Base-by-base conservation (phyloP, 1,140 invertebrate genomes). In the Drosophila nasuta region DNA sequence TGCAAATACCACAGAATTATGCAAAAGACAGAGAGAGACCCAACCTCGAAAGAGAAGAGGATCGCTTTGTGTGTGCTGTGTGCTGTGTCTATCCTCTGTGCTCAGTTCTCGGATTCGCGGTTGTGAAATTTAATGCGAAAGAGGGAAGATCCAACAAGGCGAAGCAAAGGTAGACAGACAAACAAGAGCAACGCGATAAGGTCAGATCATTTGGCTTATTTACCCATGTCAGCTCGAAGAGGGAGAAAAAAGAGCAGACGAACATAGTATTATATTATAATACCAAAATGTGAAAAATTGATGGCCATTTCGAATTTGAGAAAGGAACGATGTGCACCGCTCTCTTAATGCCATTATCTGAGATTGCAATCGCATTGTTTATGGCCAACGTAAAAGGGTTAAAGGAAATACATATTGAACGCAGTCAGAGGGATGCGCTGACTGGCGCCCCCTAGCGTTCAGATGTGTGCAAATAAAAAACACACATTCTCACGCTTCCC, bases 321-420 rank as follows among this genome's bases (percentile, higher is more conserved):
- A 7, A 38, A 54, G 48, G 10, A 48, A n/a, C 38, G 65, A 17
- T 49, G 15, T 25, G 35, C 63, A 2, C 74, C 30, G 30, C 38
- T 30, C 79, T 76, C 45, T 38, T 56, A 74, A 82, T 69, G 66
- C 67, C 48, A 1, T 49, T 49, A 87, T 82, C 76, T 67, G 52
- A 68, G 80, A 88, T 88, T 49, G 86, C 86, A 88, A 86, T 88
- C 83, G 67, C 75, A 87, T 86, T 86, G 79, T 86, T 82, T 79
- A 82, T 87, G 82, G 67, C 59, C 25, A 62, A 25, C 20, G 20
- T 25, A 52, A 38, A 35, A 58, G 64, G 64, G 56, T 72, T 73
- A 59, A 8, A 5, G 20, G 3, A 25, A 25, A 25, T 25, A 3
- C 20, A 4, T 25, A 25, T 13, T 17, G 6, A 28, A 0, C 13